Evolutionary conservation across 2,888 invertebrate genomes (phyloP), one percentile per base, ranked within the genome.

Genomic region (Caenorhabditis japonica): DNA sequence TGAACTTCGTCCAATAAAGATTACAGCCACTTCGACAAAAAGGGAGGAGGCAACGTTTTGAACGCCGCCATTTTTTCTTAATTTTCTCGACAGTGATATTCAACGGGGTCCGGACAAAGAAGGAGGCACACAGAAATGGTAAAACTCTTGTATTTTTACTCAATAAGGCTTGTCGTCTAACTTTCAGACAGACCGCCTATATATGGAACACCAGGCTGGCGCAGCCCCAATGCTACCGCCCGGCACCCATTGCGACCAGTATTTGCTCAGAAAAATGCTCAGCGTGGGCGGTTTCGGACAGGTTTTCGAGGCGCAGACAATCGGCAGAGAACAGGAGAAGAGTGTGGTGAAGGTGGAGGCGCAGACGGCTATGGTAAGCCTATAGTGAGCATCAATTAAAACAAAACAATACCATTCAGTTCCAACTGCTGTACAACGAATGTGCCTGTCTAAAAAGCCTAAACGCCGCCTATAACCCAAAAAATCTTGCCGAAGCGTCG

Each of bases 201-300:
- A 72, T 51, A 66, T 51, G 52, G 72, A 72, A 38, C 59, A 72
- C 49, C 25, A 55, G 21, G 30, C 30, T 10, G 55, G 51, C 12
- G 60, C 53, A n/a, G 44, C 36, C 30, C 58, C 70, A 30, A 33
- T 66, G 25, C 61, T 66, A 5, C 33, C 41, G 21, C 30, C 55
- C 1, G 75, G 75, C 5, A 46, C 62, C 3, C 25, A 15, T 23
- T 49, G 62, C 38, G 62, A 51, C 46, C 53, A 55, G n/a, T 77
- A 52, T 33, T 17, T 39, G 10, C 36, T 77, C 21, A 33, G 51
- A 3, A 33, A 56, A 13, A 59, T 72, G 72, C n/a, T 77, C 33
- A 62, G 59, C 30, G 46, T 30, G 27, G 77, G 77, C 10, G 75
- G 75, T 4, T 77, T 75, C 59, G 77, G 77, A 25, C 75, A 75